phyloP scores from a whole-genome alignment of 2,888 invertebrate genomes.

The Andrena chrysosceles region DNA sequence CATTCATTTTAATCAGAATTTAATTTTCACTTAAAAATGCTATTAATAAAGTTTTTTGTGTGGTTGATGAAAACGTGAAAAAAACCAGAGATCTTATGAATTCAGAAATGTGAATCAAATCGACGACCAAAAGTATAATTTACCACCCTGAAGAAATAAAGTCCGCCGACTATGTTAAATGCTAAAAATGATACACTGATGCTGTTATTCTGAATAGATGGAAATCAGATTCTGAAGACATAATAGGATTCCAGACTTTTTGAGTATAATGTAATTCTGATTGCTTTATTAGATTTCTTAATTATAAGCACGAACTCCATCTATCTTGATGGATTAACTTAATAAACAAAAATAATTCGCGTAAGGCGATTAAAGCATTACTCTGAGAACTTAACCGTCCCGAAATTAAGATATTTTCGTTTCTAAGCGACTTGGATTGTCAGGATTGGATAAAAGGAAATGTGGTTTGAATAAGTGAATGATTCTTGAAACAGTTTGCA shows the following conservation, averaged over 20 bases:
- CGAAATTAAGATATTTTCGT: not conserved
- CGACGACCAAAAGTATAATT: not conserved
- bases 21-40: not conserved
- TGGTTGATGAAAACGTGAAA: not conserved
- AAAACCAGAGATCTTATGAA: not conserved
- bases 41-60: not conserved
- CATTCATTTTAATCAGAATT: too few relatives aligned
- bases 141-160: not conserved
- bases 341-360: slow-evolving; percentile 12
- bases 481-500: not conserved
- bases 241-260: slow-evolving; percentile 4
- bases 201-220: not conserved
- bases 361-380: not conserved
- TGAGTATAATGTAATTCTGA: not conserved
- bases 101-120: not conserved
- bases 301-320: not conserved
- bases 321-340: not conserved
- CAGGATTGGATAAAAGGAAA: not conserved
- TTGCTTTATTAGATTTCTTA: slow-evolving; percentile 4
- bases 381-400: not conserved
- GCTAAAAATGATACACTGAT: not conserved
- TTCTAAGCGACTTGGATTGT: not conserved
- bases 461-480: not conserved
- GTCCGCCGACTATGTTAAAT: not conserved
- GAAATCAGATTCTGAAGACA: not conserved